Percentiles rank a stretch among this genome's conserved stretches.
Conservation (phyloP, 2,888 invertebrate species). For the Epinotia brunnichana region DNA sequence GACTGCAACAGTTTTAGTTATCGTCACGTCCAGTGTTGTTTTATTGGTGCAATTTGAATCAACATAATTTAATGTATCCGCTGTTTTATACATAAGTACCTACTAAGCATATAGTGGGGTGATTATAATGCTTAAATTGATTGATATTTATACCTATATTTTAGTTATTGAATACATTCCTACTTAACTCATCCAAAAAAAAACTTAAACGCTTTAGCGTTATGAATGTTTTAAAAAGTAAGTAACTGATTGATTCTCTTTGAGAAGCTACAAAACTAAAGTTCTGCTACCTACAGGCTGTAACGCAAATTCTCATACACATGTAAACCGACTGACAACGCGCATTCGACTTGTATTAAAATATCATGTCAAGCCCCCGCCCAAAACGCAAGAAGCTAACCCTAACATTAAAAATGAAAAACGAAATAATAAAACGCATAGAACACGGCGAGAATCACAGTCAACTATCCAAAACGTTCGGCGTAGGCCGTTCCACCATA, state of each 20-base stretch:
- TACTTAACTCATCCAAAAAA: too few species aligned
- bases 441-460: constrained; percentile 26
- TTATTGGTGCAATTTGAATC: neutral
- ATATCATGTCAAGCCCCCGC: neutral
- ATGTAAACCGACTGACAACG: neutral
- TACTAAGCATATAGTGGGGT: neutral
- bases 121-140: neutral
- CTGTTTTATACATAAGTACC: neutral
- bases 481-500: constrained; percentile 28
- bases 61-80: neutral
- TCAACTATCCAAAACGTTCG: constrained; percentile 13
- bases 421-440: constrained; percentile 32
- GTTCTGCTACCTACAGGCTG: too few species aligned
- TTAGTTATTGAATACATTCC: too few species aligned
- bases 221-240: too few species aligned
- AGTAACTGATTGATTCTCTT: too few species aligned
- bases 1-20: too few species aligned
- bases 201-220: too few species aligned
- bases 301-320: neutral
- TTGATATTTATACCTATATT: too few species aligned
- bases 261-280: too few species aligned
- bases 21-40: too few species aligned
- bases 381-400: constrained; percentile 35
- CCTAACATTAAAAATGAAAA: constrained; percentile 17
- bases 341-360: neutral